phyloP scores from a whole-genome alignment of 2,888 invertebrate species.

The Aethes cnicana region DNA sequence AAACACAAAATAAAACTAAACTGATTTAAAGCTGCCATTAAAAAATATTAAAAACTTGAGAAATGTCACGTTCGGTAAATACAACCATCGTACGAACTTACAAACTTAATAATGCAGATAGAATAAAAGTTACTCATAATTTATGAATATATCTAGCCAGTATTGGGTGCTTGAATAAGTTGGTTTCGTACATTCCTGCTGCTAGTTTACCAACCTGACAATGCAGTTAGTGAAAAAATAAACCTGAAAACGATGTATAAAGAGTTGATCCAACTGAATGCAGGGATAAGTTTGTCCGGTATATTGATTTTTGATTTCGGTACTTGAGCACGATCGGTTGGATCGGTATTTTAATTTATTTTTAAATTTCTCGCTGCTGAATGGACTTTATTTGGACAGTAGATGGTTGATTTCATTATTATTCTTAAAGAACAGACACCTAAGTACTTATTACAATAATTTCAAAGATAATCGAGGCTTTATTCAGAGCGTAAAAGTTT shows the following conservation, averaged over 20 bases:
- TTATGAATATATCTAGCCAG: too few species aligned
- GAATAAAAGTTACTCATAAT: too few species aligned
- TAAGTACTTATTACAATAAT: too few species aligned
- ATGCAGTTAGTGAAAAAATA: too few species aligned
- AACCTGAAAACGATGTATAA: too few species aligned
- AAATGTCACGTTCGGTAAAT: constrained; percentile 62
- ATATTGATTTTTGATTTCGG: constrained; percentile 53
- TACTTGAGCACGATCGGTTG: constrained; percentile 63
- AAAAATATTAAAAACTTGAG: constrained; percentile 18
- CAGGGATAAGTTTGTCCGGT: constrained; percentile 12
- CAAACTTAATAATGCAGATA: background rate
- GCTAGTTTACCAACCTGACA: too few species aligned
- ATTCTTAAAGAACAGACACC: background rate
- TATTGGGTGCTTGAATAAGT: too few species aligned
- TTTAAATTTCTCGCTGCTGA: constrained; percentile 58
- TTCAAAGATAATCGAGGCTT: too few species aligned
- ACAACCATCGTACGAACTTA: constrained; percentile 37
- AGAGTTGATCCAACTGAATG: too few species aligned
- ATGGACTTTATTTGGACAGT: constrained; percentile 28
- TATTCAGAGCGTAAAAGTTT: too few species aligned
- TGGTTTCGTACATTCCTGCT: too few species aligned
- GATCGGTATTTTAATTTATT: constrained; percentile 58
- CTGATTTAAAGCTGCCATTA: constrained; percentile 32
- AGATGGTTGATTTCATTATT: background rate
- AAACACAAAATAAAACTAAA: constrained; percentile 33